Evolutionary conservation across 2,888 invertebrate genomes (phyloP).

Genomic region (Pardosa pseudoannulata): DNA sequence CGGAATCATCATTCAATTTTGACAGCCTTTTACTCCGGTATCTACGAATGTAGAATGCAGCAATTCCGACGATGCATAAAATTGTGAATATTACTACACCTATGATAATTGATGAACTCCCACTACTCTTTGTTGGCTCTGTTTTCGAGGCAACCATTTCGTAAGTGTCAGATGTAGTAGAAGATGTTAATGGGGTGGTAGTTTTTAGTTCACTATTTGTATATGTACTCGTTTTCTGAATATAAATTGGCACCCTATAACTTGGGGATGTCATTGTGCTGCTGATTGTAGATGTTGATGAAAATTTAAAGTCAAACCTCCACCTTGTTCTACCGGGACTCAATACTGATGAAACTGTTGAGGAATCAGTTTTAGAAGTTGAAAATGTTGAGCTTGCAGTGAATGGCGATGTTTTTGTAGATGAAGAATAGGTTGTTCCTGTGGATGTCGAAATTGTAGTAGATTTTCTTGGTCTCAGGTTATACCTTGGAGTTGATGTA

Average conservation of each 20-base stretch:
- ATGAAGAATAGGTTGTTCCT: background rate
- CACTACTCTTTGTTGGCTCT: background rate
- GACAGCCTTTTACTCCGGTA: slow-evolving; percentile 25
- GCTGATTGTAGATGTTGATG: background rate
- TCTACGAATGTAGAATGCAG: background rate
- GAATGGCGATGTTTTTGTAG: background rate
- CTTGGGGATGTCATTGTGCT: background rate
- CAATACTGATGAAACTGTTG: too few relatives aligned
- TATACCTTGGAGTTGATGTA: too few relatives aligned
- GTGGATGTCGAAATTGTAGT: background rate
- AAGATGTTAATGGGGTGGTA: too few relatives aligned
- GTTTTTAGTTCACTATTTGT: too few relatives aligned
- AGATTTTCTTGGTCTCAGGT: background rate
- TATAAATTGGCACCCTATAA: too few relatives aligned
- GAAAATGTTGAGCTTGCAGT: background rate
- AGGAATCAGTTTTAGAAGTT: too few relatives aligned
- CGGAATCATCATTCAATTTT: slow-evolving; percentile 62
- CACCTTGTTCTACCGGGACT: too few relatives aligned
- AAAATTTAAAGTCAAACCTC: too few relatives aligned
- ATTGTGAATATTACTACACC: slow-evolving; percentile 26
- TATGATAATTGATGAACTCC: background rate
- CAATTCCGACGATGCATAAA: background rate
- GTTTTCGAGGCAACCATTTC: slow-evolving; percentile 25
- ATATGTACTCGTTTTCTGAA: too few relatives aligned
- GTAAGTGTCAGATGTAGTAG: background rate